These are phyloP conservation scores for Maccullochella peelii DNA, from an alignment of 2,113 vertebrate species.

Conservation along the genomic window DNA sequence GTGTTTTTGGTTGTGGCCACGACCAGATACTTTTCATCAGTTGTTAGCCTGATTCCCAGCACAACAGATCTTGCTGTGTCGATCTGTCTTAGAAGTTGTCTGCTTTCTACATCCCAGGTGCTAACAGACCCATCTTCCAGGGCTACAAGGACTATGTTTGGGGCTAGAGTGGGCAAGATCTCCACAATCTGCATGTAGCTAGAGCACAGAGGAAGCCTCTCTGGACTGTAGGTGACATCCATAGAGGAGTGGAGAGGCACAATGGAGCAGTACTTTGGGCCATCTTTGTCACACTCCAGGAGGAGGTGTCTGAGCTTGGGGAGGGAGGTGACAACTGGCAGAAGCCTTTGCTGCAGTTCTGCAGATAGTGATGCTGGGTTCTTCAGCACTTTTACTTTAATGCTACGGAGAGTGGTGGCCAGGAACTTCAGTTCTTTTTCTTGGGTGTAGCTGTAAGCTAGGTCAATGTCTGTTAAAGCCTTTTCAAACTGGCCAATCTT, in stretches of 20 bases:
- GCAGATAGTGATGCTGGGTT: conserved; percentile 95
- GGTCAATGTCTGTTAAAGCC: conserved; percentile 92
- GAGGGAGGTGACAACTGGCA: conserved; percentile 96
- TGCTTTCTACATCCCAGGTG: conserved; percentile 97
- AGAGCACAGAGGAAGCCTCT: conserved; percentile 92
- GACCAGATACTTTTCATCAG: conserved; percentile 96
- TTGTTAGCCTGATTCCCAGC: conserved; percentile 92
- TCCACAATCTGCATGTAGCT: conserved; percentile 97
- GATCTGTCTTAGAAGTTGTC: conserved; percentile 93
- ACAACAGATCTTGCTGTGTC: conserved; percentile 95
- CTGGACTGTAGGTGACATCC: conserved; percentile 97
- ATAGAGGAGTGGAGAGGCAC: conserved; percentile 98
- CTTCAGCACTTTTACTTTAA: conserved; percentile 92
- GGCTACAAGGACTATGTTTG: conserved; percentile 93
- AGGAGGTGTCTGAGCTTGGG: conserved; percentile 97
- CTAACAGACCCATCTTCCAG: conserved; percentile 97
- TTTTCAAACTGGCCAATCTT: conserved; percentile 98
- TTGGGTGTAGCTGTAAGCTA: conserved; percentile 93
- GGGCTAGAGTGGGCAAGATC: conserved; percentile 93
- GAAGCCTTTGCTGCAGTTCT: conserved; percentile 95
- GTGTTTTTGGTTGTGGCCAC: conserved; percentile 98
- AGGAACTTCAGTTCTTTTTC: conserved; percentile 98
- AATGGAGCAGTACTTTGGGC: conserved; percentile 98
- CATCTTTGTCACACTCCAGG: conserved; percentile 97
- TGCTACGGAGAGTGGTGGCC: conserved; percentile 91